Evolutionary conservation across 2,888 invertebrate species (phyloP).

Genomic region (Metallyticus violacea): DNA sequence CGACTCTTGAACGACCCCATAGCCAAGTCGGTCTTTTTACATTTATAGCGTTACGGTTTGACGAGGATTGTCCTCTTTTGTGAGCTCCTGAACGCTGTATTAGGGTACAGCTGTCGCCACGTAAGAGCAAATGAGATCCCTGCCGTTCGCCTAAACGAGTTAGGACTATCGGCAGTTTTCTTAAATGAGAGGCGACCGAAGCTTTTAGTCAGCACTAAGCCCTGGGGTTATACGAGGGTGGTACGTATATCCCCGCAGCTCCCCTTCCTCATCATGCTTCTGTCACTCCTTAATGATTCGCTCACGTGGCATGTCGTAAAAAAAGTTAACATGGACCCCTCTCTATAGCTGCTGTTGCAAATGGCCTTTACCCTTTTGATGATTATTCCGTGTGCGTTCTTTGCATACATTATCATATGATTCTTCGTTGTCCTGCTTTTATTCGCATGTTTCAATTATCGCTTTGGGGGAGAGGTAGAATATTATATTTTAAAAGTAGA

Average conservation of each 20-base stretch:
- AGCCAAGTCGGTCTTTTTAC: no score
- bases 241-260: neutral
- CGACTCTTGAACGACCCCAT: no score
- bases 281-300: constrained; percentile 27
- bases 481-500: no score
- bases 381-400: neutral
- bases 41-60: no score
- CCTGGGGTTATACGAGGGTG: neutral
- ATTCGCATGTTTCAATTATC: neutral
- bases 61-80: no score
- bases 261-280: neutral
- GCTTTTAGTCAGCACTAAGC: neutral
- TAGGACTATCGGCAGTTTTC: neutral
- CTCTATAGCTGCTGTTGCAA: neutral
- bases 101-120: neutral
- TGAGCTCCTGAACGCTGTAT: no score
- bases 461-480: no score
- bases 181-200: neutral
- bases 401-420: neutral
- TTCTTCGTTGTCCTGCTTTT: neutral
- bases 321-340: constrained; percentile 24
- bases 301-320: constrained; percentile 26
- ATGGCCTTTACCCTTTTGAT: neutral
- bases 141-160: neutral
- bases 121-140: neutral